phyloP scores from a whole-genome alignment of 2,113 vertebrate species.

The Callithrix jacchus region DNA sequence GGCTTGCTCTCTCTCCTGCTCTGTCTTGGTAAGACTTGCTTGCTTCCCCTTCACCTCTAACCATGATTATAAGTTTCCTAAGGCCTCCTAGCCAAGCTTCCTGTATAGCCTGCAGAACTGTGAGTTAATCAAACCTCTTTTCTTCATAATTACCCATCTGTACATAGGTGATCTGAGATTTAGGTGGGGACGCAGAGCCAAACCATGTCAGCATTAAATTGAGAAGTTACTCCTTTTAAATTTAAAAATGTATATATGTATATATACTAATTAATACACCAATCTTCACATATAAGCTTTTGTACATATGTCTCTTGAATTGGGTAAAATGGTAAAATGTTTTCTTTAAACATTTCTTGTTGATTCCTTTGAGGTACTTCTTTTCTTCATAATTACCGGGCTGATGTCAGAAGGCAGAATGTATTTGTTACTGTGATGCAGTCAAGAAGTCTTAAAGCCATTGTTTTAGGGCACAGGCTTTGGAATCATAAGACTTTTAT shows the following conservation, averaged over 20 bases:
- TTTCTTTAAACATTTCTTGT: background rate
- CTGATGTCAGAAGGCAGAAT: background rate
- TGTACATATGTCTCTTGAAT: background rate
- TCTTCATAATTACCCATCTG: too few relatives aligned
- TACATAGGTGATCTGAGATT: too few relatives aligned
- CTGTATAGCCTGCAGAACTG: too few relatives aligned
- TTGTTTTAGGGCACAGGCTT: background rate
- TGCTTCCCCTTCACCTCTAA: too few relatives aligned
- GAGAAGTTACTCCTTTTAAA: slow-evolving; percentile 7
- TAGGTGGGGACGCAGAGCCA: too few relatives aligned
- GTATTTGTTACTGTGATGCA: background rate
- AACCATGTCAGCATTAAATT: background rate
- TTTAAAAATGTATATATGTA: background rate
- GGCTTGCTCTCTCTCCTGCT: too few relatives aligned
- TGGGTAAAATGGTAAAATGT: background rate
- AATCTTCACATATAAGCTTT: background rate
- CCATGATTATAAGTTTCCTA: too few relatives aligned
- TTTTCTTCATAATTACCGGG: background rate
- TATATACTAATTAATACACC: background rate
- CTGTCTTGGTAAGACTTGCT: too few relatives aligned
- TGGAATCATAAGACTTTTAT: background rate
- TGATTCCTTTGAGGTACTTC: background rate
- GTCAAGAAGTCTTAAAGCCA: background rate
- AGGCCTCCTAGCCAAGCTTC: too few relatives aligned
- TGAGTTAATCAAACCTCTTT: too few relatives aligned